Base-by-base conservation (phyloP, 2,113 vertebrate species). In the Paratilapia polleni region DNA sequence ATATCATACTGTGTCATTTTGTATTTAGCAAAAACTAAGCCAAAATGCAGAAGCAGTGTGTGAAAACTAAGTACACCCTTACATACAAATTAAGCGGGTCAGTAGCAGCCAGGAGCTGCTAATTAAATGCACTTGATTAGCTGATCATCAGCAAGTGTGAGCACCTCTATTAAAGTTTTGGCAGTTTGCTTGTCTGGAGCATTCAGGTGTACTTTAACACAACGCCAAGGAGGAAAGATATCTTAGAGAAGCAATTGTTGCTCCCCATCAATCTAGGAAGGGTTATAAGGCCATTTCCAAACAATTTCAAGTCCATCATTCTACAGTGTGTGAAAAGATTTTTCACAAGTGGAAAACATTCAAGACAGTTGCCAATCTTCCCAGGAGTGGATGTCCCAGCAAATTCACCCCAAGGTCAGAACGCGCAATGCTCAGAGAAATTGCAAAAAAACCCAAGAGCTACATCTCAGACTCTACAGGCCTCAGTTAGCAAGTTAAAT, bases 391-490 rank as follows among this genome's bases (percentile, higher is more conserved):
- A 28, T 41, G 43, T 70, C 15, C 9, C 24, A 28, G 24, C 9
- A 70, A 49, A 49, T 49, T 70, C 66, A 70, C 41, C 66, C 41
- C 66, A 28, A 49, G 66, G 66, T 70, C 66, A 70, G 9, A 70
- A 41, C 49, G 15, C 49, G 41, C 66, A 49, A 49, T 28, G 28
- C 24, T 49, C 15, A 49, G 41, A 70, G 64, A 70, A 49, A 70
- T 41, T 49, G 15, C 64, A 70, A 70, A 49, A 70, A 31, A 12
- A 7, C 22, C 64, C 64, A 68, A 28, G 64, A 28, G 2, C 64
- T 70, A 17, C 41, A 70, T 24, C 64, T 47, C 64, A 70, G 64
- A 49, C 24, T 70, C 41, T 43, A 13, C 41, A 13, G 41, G 12
- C 41, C 41, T 31, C 28, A 31, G 28, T 31, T 43, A 20, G 10